These are phyloP conservation scores for Deroplatys truncata DNA, from an alignment of 2,888 invertebrate species.

Conservation along the genomic window DNA sequence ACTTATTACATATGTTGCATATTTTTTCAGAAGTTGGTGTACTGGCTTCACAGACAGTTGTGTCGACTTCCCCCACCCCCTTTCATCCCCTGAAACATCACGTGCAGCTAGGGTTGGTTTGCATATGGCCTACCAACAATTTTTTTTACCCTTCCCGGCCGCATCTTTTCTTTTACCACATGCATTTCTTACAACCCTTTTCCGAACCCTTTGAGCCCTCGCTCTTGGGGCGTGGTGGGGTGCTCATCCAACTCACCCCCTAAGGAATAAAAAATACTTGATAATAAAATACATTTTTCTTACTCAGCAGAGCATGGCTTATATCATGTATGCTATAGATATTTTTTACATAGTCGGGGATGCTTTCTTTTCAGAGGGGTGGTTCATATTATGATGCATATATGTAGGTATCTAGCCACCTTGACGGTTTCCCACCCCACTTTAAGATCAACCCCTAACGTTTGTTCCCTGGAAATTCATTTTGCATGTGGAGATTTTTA, in stretches of 20 bases:
- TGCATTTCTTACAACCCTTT: not conserved
- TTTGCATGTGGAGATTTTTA: constrained; percentile 16
- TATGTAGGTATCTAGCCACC: constrained; percentile 1
- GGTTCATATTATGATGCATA: constrained; percentile 24
- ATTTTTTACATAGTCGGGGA: not conserved
- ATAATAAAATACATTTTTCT: constrained; percentile 50
- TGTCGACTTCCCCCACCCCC: not conserved
- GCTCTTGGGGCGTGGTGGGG: not conserved
- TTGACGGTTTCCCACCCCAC: not conserved
- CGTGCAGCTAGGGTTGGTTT: not conserved
- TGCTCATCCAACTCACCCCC: not conserved
- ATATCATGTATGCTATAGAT: constrained; percentile 43
- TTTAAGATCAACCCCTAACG: too few relatives aligned
- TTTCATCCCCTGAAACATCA: not conserved
- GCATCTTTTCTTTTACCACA: not conserved
- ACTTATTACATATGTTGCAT: too few relatives aligned
- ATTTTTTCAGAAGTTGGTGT: too few relatives aligned
- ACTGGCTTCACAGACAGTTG: not conserved
- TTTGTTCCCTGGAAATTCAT: not conserved
- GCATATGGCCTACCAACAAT: not conserved
- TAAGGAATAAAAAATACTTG: constrained; percentile 29
- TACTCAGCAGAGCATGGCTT: constrained; percentile 50
- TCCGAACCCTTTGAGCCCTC: not conserved
- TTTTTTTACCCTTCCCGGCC: not conserved
- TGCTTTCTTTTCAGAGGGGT: not conserved